Evolutionary conservation across 1,140 invertebrate genomes (phyloP).

Genomic region (Scylla paramamosain): DNA sequence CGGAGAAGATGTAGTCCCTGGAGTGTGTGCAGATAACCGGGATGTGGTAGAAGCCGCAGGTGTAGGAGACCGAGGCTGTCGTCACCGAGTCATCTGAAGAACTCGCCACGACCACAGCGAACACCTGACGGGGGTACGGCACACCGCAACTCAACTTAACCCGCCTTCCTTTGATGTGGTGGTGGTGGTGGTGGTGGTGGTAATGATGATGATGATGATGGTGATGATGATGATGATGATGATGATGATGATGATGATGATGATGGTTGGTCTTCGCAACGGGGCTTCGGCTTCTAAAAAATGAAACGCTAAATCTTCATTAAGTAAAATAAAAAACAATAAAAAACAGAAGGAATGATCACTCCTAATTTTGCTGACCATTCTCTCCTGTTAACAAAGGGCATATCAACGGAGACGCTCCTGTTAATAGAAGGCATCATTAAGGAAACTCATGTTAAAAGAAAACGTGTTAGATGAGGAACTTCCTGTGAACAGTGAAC

Average conservation of each 20-base stretch:
- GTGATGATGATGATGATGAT: neutral
- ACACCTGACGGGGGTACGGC: constrained; percentile 84
- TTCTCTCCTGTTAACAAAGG: no score
- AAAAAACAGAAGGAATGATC: no score
- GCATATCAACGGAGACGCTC: no score
- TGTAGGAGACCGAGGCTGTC: constrained; percentile 96
- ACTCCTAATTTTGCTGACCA: no score
- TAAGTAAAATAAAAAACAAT: no score
- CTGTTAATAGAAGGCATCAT: no score
- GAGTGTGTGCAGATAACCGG: constrained; percentile 99
- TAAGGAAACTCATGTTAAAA: no score
- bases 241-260: neutral
- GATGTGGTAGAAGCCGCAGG: constrained; percentile 98
- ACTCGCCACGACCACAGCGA: constrained; percentile 94
- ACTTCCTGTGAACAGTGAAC: no score
- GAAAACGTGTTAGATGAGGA: no score
- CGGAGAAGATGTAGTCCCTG: constrained; percentile 97
- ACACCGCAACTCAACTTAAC: neutral
- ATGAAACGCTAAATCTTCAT: no score
- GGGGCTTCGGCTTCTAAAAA: no score
- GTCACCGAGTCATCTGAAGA: constrained; percentile 93
- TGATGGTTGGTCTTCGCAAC: no score
- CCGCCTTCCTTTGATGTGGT: neutral
- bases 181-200: neutral
- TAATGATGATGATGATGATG: neutral